Conservation (phyloP, 2,113 vertebrate species). For the Rana temporaria region DNA sequence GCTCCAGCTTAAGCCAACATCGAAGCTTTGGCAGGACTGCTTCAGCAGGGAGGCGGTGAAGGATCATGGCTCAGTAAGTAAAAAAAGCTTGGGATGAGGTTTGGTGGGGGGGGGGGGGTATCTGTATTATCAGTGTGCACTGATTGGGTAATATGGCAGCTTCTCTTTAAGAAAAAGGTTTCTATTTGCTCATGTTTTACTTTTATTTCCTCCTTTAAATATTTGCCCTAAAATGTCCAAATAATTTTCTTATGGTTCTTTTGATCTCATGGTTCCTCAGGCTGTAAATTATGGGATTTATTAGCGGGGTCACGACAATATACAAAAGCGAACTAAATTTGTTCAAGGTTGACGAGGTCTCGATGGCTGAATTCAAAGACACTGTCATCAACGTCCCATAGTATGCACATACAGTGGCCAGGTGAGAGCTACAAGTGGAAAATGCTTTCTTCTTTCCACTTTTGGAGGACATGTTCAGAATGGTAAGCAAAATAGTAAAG, state of each 20-base stretch:
- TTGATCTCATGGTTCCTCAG: slow-evolving; percentile 15
- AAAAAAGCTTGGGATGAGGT: no score
- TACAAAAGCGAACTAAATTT: slow-evolving; percentile 15
- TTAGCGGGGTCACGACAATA: slow-evolving; percentile 3
- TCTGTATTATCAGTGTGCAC: no score
- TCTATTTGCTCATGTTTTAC: no score
- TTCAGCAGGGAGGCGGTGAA: no score
- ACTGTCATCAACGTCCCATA: slow-evolving; percentile 24
- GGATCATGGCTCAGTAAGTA: no score
- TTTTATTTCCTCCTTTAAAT: no score
- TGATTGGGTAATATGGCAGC: no score
- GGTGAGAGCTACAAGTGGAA: slow-evolving; percentile 30
- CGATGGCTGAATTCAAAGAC: neutral
- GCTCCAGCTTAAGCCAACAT: no score
- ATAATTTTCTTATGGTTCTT: neutral
- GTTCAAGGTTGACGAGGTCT: neutral
- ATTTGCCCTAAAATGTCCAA: neutral
- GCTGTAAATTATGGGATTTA: slow-evolving; percentile 31
- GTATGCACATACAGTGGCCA: neutral
- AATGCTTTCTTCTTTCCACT: neutral
- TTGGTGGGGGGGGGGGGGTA: no score
- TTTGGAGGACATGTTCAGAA: neutral
- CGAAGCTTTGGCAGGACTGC: no score
- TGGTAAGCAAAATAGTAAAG: neutral
- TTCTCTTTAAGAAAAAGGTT: no score